Base-by-base conservation (phyloP, 2,888 invertebrate genomes). In the Aphrophora alni region DNA sequence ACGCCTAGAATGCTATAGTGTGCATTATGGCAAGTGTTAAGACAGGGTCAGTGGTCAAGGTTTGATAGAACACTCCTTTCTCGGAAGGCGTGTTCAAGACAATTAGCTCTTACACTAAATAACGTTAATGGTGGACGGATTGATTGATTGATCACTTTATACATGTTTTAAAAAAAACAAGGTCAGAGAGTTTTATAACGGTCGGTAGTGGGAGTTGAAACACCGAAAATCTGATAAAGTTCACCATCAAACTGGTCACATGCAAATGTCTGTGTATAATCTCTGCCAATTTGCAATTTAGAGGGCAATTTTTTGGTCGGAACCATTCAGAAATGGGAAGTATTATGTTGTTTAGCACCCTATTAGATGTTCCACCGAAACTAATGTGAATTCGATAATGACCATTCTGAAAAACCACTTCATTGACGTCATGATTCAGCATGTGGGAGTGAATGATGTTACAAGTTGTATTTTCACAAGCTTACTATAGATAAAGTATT, bases 31-130 rank as follows among this genome's bases (percentile, higher is more conserved):
- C 59, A 59, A 59, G 59, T 59, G 59, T 59, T 59, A 33, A 21
- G 59, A 59, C 59, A 59, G 59, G 59, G 59, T 59, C 59, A 59
- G 21, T 21, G 59, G 59, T 59, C 59, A 59, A 59, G 59, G 59
- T 21, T 59, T 21, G 59, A 2, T 59, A 3, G 59, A 59, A 59
- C 59, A 59, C 59, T 59, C 59, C 59, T 59, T 59, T 33, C 21
- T 21, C 21, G 21, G 59, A 21, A 59, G 59, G 59, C 21, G 59
- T 59, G n/a, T 14, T 21, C 21, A 21, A 21, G 59, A 59, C 59
- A 59, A 59, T 59, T 59, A 59, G 21, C 33, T 33, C 33, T 33
- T 33, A 33, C 33, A 33, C 33, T 33, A 33, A 33, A 33, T 33
- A 33, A 33, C 33, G 3, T 44, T 21, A 59, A 59, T 21, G 59